These are phyloP conservation scores for Hippoglossus stenolepis DNA, from an alignment of 2,113 vertebrate species.

Conservation along the genomic window DNA sequence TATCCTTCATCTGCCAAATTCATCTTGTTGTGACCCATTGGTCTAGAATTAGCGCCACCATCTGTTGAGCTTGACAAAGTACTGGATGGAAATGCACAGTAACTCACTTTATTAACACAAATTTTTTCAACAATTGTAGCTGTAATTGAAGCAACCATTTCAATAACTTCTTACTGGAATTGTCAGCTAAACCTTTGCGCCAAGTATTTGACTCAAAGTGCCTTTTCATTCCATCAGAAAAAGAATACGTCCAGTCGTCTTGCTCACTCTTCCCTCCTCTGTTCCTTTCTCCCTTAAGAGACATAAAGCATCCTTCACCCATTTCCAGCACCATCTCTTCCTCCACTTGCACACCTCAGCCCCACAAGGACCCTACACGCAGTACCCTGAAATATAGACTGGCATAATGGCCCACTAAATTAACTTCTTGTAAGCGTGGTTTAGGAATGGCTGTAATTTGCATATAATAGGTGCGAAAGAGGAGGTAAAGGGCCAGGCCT, in stretches of 20 bases:
- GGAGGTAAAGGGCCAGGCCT: constrained; percentile 88
- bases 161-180: background rate
- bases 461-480: constrained; percentile 92
- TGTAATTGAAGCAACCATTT: background rate
- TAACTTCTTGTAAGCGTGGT: constrained; percentile 94
- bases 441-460: constrained; percentile 95
- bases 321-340: constrained; percentile 68
- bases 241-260: constrained; percentile 43
- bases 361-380: constrained; percentile 63
- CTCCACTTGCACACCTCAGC: constrained; percentile 72
- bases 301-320: constrained; percentile 74
- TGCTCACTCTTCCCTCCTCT: constrained; percentile 39
- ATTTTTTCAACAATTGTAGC: background rate
- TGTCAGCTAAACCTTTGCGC: constrained; percentile 9
- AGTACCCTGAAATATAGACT: constrained; percentile 89
- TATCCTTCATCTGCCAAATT: no score
- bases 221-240: constrained; percentile 60
- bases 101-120: background rate
- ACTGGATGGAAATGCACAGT: background rate
- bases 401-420: constrained; percentile 92
- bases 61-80: background rate
- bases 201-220: constrained; percentile 51
- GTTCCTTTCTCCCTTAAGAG: constrained; percentile 60
- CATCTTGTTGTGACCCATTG: no score
- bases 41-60: background rate